Percentiles rank a stretch among this genome's conserved stretches.
Evolutionary conservation across 2,797 vertebrate species (phyloP).

Genomic region (Siniperca obscura): DNA sequence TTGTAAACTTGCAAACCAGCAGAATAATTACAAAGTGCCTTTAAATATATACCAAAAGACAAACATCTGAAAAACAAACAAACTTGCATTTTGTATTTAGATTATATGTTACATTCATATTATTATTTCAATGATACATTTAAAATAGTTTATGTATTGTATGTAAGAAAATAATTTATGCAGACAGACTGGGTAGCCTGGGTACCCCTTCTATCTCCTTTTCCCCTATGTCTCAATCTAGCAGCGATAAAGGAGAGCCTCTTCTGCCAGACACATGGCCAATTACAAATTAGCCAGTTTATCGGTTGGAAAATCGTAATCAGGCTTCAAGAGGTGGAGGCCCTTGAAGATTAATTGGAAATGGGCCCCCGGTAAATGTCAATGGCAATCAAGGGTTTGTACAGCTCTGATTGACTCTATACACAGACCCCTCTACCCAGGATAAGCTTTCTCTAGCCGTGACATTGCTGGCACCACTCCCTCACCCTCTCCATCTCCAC

Average conservation of each 20-base stretch:
- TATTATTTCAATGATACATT: background rate
- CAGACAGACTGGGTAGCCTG: constrained; percentile 32
- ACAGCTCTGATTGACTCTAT: constrained; percentile 84
- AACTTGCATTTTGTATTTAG: background rate
- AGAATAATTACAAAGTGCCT: background rate
- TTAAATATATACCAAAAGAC: background rate
- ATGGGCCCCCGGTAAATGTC: constrained; percentile 87
- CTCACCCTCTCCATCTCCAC: constrained; percentile 68
- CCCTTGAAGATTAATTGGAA: constrained; percentile 90
- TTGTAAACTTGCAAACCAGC: background rate
- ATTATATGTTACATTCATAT: background rate
- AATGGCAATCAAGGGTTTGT: constrained; percentile 86
- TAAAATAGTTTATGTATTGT: constrained; percentile 7
- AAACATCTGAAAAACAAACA: background rate
- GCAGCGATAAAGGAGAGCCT: constrained; percentile 77
- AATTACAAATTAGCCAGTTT: constrained; percentile 89
- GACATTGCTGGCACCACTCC: constrained; percentile 76
- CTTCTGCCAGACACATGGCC: constrained; percentile 80
- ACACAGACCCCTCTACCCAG: constrained; percentile 79
- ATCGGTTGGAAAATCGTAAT: constrained; percentile 82
- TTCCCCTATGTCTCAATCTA: constrained; percentile 71
- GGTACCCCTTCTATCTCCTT: constrained; percentile 56
- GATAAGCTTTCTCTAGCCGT: constrained; percentile 80
- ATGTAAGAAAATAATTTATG: constrained; percentile 46
- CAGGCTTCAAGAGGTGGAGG: constrained; percentile 87